These are phyloP conservation scores for Melanotus villosus DNA, from an alignment of 2,888 invertebrate genomes.

Conservation along the genomic window DNA sequence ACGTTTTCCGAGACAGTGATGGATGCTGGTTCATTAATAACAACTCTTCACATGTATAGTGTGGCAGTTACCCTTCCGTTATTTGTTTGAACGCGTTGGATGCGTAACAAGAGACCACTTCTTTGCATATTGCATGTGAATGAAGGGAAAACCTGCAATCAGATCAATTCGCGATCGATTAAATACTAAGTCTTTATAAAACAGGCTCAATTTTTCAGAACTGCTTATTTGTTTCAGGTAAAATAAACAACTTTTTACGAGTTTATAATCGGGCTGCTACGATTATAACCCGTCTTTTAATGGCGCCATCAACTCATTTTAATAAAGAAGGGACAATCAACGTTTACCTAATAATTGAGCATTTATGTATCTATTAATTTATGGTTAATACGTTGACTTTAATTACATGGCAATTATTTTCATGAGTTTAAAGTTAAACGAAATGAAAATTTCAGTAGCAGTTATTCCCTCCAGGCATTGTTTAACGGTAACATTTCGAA, in stretches of 20 bases:
- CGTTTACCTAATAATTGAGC: constrained; percentile 30
- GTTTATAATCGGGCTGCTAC: constrained; percentile 4
- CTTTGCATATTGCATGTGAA: neutral
- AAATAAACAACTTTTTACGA: constrained; percentile 11
- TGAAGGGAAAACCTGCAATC: neutral
- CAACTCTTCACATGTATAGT: constrained; percentile 18
- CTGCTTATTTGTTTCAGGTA: constrained; percentile 5
- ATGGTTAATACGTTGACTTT: neutral
- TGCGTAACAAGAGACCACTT: constrained; percentile 17
- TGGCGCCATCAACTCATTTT: constrained; percentile 31
- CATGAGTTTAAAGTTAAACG: neutral
- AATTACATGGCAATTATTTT: constrained; percentile 19
- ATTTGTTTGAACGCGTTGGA: constrained; percentile 25
- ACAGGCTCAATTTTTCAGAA: constrained; percentile 8
- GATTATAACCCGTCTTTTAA: constrained; percentile 19
- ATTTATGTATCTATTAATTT: constrained; percentile 18
- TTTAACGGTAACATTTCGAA: too few relatives aligned
- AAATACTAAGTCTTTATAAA: neutral
- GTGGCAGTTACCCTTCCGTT: constrained; percentile 37
- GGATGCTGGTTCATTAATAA: constrained; percentile 59
- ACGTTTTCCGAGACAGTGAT: constrained; percentile 57
- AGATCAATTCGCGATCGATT: constrained; percentile 11
- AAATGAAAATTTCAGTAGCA: too few relatives aligned
- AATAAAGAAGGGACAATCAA: constrained; percentile 25
- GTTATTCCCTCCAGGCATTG: too few relatives aligned